Base-by-base conservation (phyloP, 2,113 vertebrate genomes). In the Cebidichthys violaceus region DNA sequence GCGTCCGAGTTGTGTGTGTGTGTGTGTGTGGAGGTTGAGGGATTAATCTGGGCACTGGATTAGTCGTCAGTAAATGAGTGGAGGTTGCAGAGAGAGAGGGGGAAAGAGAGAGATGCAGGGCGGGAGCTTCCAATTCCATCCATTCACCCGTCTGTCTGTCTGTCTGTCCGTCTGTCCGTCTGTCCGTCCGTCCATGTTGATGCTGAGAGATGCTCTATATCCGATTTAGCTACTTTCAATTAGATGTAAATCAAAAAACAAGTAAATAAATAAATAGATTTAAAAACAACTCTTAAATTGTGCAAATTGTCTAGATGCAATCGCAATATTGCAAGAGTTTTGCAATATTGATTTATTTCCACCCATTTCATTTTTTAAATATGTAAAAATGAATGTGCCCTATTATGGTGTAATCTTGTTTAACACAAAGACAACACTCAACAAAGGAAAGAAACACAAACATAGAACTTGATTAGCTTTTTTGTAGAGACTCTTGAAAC, bases 21-120 rank as follows among this genome's bases (percentile, higher is more conserved):
- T 68, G 64, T 71, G 54, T 70, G 59, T 73, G 61, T 70, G 31
- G 83, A 90, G 86, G 88, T 84, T 79, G 72, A 84, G 74, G 87
- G 91, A 93, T 94, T 94, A 94, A 87, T 43, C 81, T 86, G 64
- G 79, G 31, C 74, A 67, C 67, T 87, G 86, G 93, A 94, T 94
- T 93, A 94, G 82, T 90, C 1, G 55, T 85, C 86, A 86, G 85
- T 84, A 81, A 89, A 91, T 89, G 88, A 92, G 85, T 71, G 79
- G 74, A 87, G 80, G 81, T 76, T 82, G 81, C 22, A 78, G 71
- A 82, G 55, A 59, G 41, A 68, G 62, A 31, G 39, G 27, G 20
- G 14, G 29, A 43, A 3, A 61, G 61, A 60, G 20, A 18, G 67
- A 39, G 69, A 70, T 80, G 71, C 29, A 75, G 84, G 68, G 66